These are phyloP conservation scores for Brenthis hecate DNA, from an alignment of 2,888 invertebrate genomes.

Conservation along the genomic window DNA sequence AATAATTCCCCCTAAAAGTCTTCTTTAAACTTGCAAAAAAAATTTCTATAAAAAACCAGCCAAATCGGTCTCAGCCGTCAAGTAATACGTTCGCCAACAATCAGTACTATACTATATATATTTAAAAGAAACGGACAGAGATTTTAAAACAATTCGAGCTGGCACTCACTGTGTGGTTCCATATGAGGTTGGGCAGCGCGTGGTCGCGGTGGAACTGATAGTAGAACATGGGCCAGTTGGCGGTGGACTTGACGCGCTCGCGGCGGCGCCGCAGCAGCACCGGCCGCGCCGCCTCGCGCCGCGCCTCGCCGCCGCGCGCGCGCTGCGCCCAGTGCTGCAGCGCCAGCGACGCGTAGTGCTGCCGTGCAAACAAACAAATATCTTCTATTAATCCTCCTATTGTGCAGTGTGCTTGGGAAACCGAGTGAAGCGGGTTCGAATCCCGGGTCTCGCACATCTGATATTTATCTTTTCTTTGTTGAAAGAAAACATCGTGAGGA, in stretches of 20 bases:
- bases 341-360: constrained; percentile 74
- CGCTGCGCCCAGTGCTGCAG: constrained; percentile 84
- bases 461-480: too few species aligned
- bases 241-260: constrained; percentile 92
- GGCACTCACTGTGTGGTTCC: constrained; percentile 95
- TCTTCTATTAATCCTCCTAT: too few species aligned
- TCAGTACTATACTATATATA: too few species aligned
- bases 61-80: too few species aligned
- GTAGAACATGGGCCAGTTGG: constrained; percentile 97
- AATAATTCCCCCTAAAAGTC: too few species aligned
- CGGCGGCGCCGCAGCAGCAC: constrained; percentile 95
- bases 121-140: neutral
- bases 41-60: too few species aligned
- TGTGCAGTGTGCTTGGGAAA: too few species aligned
- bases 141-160: neutral
- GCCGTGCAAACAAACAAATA: neutral
- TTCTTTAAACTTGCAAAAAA: too few species aligned
- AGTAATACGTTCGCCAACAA: too few species aligned
- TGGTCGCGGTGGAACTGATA: constrained; percentile 97
- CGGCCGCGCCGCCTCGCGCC: constrained; percentile 85
- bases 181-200: constrained; percentile 97
- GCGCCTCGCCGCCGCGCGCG: constrained; percentile 77
- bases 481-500: too few species aligned
- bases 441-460: too few species aligned
- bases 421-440: too few species aligned